Conservation (phyloP, 1,140 invertebrate genomes). For the Diabrotica virgifera region DNA sequence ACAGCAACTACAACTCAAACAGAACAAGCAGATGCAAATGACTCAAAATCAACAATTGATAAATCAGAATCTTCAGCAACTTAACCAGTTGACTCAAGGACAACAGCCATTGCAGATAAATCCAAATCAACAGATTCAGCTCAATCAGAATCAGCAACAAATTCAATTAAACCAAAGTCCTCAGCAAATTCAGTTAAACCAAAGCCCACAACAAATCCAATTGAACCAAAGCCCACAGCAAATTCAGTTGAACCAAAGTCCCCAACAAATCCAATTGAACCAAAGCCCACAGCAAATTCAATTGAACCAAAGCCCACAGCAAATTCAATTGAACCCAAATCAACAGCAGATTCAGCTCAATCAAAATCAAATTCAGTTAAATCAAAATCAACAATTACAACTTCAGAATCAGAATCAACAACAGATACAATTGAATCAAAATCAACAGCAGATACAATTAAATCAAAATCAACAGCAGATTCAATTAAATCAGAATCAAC, state of each 20-base stretch:
- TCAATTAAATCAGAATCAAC: constrained; percentile 45
- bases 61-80: constrained; percentile 32
- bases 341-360: constrained; percentile 48
- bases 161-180: constrained; percentile 40
- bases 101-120: constrained; percentile 40
- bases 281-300: constrained; percentile 33
- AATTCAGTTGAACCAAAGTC: constrained; percentile 39
- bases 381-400: constrained; percentile 30
- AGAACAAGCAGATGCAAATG: constrained; percentile 43
- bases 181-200: constrained; percentile 44
- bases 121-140: constrained; percentile 25
- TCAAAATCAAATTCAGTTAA: constrained; percentile 51
- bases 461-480: constrained; percentile 45
- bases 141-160: constrained; percentile 39
- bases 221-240: constrained; percentile 54
- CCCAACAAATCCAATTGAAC: constrained; percentile 47
- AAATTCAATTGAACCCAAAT: constrained; percentile 43
- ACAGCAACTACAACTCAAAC: constrained; percentile 37
- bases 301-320: constrained; percentile 38
- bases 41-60: constrained; percentile 21
- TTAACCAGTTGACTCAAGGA: constrained; percentile 44
- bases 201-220: constrained; percentile 52
- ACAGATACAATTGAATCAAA: constrained; percentile 45
- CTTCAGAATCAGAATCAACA: constrained; percentile 35
- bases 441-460: constrained; percentile 30